Percentiles rank a stretch among this genome's conserved stretches.
Evolutionary conservation across 2,797 vertebrate genomes (phyloP).

Genomic region (Dromococcyx pavoninus): DNA sequence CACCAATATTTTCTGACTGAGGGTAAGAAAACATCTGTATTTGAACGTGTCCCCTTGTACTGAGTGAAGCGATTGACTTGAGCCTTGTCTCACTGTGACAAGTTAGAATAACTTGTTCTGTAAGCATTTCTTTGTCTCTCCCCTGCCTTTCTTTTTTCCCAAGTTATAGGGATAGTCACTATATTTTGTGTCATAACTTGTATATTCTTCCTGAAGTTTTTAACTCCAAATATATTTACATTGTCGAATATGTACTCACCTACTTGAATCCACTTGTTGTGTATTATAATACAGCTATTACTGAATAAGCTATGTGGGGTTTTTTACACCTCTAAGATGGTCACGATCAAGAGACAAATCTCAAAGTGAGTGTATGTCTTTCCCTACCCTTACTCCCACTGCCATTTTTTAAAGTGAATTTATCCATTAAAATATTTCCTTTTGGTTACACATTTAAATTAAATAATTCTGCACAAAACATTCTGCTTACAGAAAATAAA

Average conservation of each 20-base stretch:
- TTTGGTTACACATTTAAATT: background rate
- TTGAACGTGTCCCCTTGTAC: no score
- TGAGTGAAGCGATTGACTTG: no score
- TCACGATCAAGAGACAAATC: background rate
- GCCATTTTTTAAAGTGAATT: background rate
- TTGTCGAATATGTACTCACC: background rate
- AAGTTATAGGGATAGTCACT: no score
- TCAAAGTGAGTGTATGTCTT: background rate
- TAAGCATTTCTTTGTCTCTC: no score
- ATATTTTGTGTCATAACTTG: no score
- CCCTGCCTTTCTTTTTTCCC: no score
- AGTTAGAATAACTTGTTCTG: no score
- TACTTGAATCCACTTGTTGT: background rate
- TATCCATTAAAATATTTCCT: background rate
- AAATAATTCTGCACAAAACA: fast-evolving
- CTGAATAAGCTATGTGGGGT: background rate
- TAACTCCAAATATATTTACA: background rate
- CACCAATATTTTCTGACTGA: no score
- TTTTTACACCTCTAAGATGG: background rate
- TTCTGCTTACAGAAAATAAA: background rate
- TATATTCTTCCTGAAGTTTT: background rate
- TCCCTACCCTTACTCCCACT: background rate
- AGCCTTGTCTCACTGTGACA: no score
- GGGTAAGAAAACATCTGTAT: no score
- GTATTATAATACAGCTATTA: background rate